A percentile compares a stretch with the other conserved stretches of the same genome.
These are phyloP conservation scores for Varroa destructor DNA, from an alignment of 1,140 invertebrate genomes.

Conservation along the genomic window DNA sequence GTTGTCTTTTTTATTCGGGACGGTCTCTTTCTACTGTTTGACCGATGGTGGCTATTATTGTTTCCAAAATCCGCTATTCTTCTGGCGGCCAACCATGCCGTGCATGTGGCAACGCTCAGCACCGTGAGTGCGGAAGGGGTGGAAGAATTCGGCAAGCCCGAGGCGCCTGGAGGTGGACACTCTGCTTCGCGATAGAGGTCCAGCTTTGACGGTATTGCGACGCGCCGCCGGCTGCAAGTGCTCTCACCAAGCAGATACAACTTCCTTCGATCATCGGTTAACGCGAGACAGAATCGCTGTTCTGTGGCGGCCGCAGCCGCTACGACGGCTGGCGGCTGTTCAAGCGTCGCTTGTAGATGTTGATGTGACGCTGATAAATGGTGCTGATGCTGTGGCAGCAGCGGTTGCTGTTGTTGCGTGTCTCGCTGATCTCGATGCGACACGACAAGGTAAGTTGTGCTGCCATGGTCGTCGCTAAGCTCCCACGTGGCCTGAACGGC, in stretches of 20 bases:
- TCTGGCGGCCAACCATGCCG: too few relatives aligned
- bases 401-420: too few relatives aligned
- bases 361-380: too few relatives aligned
- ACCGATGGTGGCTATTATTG: too few relatives aligned
- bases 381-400: too few relatives aligned
- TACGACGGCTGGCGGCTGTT: too few relatives aligned
- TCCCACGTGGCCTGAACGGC: constrained; percentile 23
- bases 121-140: too few relatives aligned
- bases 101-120: too few relatives aligned
- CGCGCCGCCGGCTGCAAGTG: constrained; percentile 7
- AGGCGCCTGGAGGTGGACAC: constrained; percentile 18
- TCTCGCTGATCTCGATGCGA: constrained; percentile 8
- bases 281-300: constrained; percentile 23
- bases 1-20: too few relatives aligned
- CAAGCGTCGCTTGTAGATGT: too few relatives aligned
- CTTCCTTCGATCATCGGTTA: constrained; percentile 7
- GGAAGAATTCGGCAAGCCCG: background rate
- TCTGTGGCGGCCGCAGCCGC: background rate
- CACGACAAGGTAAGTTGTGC: constrained; percentile 21
- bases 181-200: constrained; percentile 12
- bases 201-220: background rate
- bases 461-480: constrained; percentile 14
- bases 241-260: constrained; percentile 3
- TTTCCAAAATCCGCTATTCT: too few relatives aligned
- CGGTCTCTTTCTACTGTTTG: too few relatives aligned